Evolutionary conservation across 30 jellyfish, hydroid and myxozoan species (phyloP).

Genomic region (Sanderia malayensis): DNA sequence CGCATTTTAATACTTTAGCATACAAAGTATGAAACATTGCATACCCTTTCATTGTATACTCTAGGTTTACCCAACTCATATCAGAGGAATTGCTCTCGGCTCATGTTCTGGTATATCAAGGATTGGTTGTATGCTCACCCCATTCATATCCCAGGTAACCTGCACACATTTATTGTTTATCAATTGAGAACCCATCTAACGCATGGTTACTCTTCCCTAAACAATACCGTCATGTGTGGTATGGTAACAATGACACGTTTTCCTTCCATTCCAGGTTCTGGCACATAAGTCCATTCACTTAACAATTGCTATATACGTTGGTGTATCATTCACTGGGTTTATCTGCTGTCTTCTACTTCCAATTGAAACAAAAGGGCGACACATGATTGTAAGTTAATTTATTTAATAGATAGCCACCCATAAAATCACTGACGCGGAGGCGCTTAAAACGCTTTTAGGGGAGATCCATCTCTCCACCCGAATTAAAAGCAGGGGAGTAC

Average conservation of each 20-base stretch:
- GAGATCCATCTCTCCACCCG: too few species aligned
- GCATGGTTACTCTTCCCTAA: neutral
- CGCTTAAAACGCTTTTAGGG: too few species aligned
- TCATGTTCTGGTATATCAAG: conserved; percentile 94
- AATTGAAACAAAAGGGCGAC: conserved; percentile 87
- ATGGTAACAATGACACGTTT: neutral
- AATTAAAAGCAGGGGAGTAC: too few species aligned
- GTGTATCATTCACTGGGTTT: conserved; percentile 64
- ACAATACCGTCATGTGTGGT: neutral
- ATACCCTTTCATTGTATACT: neutral
- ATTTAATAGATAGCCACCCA: too few species aligned
- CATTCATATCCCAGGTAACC: conserved; percentile 84
- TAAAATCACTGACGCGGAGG: too few species aligned
- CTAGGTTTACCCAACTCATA: conserved; percentile 93
- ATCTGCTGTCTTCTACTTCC: conserved; percentile 78
- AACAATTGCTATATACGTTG: conserved; percentile 58
- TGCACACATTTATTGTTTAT: neutral
- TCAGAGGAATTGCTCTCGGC: conserved; percentile 89
- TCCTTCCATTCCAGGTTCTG: conserved; percentile 49
- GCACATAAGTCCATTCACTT: conserved; percentile 60
- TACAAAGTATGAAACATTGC: neutral
- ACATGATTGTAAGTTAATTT: conserved; percentile 59
- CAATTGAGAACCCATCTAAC: neutral
- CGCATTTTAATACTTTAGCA: neutral
- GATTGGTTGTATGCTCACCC: conserved; percentile 92